Evolutionary conservation across 2,888 invertebrate genomes (phyloP).

Genomic region (Fragum sueziense): DNA sequence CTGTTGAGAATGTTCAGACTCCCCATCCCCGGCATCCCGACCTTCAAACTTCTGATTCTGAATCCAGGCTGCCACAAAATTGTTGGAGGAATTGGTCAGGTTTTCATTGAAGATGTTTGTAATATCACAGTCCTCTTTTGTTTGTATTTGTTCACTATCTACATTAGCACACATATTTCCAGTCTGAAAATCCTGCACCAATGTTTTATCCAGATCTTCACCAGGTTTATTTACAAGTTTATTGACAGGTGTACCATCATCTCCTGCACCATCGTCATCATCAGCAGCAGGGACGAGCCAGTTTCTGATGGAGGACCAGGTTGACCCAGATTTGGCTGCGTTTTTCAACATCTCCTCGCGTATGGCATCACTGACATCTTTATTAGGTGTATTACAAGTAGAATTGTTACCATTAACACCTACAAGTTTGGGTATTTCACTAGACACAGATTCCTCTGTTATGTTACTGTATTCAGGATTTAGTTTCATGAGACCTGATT

Average conservation of each 20-base stretch:
- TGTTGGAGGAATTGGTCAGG: neutral
- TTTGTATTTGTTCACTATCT: neutral
- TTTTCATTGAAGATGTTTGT: slow-evolving; percentile 10
- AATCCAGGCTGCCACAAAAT: slow-evolving; percentile 51
- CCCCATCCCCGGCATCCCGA: neutral
- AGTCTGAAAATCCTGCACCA: neutral
- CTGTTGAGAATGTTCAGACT: neutral
- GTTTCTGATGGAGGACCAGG: slow-evolving; percentile 45
- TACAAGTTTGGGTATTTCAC: slow-evolving; percentile 11
- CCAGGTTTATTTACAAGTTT: neutral
- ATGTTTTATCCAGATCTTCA: neutral
- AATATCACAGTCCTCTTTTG: neutral
- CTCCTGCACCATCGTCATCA: slow-evolving; percentile 8
- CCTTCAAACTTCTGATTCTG: slow-evolving; percentile 33
- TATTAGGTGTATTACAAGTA: slow-evolving; percentile 27
- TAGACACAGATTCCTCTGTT: slow-evolving; percentile 32
- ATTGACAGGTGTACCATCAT: slow-evolving; percentile 29
- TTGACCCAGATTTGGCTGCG: slow-evolving; percentile 40
- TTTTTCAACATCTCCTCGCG: slow-evolving; percentile 31
- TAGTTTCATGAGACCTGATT: neutral
- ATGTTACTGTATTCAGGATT: slow-evolving; percentile 52
- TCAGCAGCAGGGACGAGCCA: slow-evolving; percentile 49
- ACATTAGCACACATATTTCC: neutral
- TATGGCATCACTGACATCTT: slow-evolving; percentile 17
- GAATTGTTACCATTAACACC: neutral